Evolutionary conservation across 2,113 vertebrate species (phyloP), one percentile per base, ranked within the genome.

Genomic region (Romanogobio albipinnatus): DNA sequence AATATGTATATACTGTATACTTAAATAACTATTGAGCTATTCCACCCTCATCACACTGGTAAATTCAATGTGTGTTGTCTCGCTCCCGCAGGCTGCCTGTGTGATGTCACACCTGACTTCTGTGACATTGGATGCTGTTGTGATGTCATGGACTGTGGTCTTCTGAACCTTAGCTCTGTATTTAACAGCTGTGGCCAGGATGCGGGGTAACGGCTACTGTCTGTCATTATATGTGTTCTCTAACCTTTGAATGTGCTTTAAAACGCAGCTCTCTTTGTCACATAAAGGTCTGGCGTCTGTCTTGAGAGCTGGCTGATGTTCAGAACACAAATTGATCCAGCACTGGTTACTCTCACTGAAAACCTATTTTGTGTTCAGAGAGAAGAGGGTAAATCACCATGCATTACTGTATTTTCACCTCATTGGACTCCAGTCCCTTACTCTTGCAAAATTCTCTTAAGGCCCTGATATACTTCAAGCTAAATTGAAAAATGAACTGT

Each of bases 111-210:
- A 3, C 91, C 92, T 39, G 88, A 77, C 56, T 93, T 94, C 77
- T 95, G 94, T 81, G 94, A 95, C 85, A 91, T 95, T 5, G 92
- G 92, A 86, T 95, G 95, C 89, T 95, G 94, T 36, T 95, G 95
- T 86, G 95, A 95, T 86, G 83, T 75, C 2, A 66, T 64, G 7
- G 93, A 95, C 70, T 95, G 95, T n/a, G 88, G 74, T 0, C 14
- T 93, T 15, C 80, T 87, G 0, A 89, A 94, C 83, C 74, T 94
- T 76, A 91, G 87, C 24, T 86, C 90, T 0, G 89, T 94, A 76
- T 95, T 95, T 88, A 90, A 59, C 0, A 87, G 76, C 47, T 95
- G 95, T 83, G 71, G 43, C 33, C 84, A 89, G 47, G 85, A 88
- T 88, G 70, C 64, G 4, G 71, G 88, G 94, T 94, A 88, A 83